Conservation (phyloP, 1,140 invertebrate species). For the Drosophila bipectinata region DNA sequence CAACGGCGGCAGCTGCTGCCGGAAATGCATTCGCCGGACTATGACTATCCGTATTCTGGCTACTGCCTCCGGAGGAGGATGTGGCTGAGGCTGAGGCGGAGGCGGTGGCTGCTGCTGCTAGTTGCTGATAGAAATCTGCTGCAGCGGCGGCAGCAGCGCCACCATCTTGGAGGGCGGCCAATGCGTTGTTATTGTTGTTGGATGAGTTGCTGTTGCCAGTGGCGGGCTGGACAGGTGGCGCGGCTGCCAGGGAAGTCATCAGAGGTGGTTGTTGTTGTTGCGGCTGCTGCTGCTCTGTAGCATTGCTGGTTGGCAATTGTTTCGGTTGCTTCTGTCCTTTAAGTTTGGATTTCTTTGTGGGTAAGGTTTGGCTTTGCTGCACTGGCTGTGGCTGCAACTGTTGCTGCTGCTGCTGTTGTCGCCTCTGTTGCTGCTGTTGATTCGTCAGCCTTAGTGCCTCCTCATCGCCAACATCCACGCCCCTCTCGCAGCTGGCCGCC, state of each 20-base stretch:
- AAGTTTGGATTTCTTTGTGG: constrained; percentile 75
- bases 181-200: constrained; percentile 58
- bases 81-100: constrained; percentile 22
- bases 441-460: constrained; percentile 64
- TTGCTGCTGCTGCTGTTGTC: constrained; percentile 37
- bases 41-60: constrained; percentile 16
- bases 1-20: constrained; percentile 68
- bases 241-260: constrained; percentile 77
- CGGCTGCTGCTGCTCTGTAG: constrained; percentile 20
- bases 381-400: constrained; percentile 45
- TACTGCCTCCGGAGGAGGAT: constrained; percentile 18
- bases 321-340: constrained; percentile 82
- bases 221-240: constrained; percentile 33
- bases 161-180: constrained; percentile 71
- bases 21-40: constrained; percentile 48
- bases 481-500: constrained; percentile 65
- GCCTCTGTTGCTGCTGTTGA: constrained; percentile 53
- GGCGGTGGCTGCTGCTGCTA: constrained; percentile 59
- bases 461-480: constrained; percentile 79
- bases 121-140: constrained; percentile 74
- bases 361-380: constrained; percentile 67
- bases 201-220: constrained; percentile 32
- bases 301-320: constrained; percentile 67
- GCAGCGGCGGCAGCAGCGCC: constrained; percentile 66
- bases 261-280: constrained; percentile 50